Evolutionary conservation across 2,797 vertebrate genomes (phyloP).

Genomic region (Oreochromis grahami): DNA sequence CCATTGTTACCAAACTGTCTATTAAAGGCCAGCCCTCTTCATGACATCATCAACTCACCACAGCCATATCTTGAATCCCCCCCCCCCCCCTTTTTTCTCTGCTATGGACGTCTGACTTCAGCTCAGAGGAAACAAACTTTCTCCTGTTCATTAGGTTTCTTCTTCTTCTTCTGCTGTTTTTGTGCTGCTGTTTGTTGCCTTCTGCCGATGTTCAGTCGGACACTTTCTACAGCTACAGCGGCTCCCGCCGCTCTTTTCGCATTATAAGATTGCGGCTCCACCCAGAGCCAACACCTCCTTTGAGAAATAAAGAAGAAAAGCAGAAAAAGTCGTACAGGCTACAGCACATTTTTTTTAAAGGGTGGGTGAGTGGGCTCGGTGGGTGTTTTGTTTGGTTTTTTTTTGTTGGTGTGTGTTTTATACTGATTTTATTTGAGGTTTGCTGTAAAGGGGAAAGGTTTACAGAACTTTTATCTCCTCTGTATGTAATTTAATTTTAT

Average conservation of each 20-base stretch:
- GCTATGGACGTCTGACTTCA: neutral
- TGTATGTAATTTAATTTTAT: constrained; percentile 97
- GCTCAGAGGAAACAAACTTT: constrained; percentile 1
- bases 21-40: constrained; percentile 86
- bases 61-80: constrained; percentile 11
- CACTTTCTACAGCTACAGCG: constrained; percentile 24
- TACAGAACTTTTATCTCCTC: constrained; percentile 78
- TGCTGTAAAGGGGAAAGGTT: constrained; percentile 92
- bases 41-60: constrained; percentile 83
- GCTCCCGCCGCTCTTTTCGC: constrained; percentile 13
- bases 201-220: constrained; percentile 63
- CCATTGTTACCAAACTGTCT: constrained; percentile 91
- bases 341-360: constrained; percentile 73
- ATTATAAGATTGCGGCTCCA: constrained; percentile 52
- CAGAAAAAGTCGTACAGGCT: constrained; percentile 71
- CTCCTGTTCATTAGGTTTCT: neutral
- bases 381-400: constrained; percentile 50
- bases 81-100: neutral
- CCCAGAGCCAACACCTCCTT: constrained; percentile 46
- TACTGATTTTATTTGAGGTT: constrained; percentile 90
- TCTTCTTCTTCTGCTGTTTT: constrained; percentile 30
- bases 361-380: neutral
- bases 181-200: constrained; percentile 51
- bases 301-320: constrained; percentile 21
- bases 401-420: constrained; percentile 67